phyloP scores from a whole-genome alignment of 1,140 invertebrate species.

The Charaxes varanes region DNA sequence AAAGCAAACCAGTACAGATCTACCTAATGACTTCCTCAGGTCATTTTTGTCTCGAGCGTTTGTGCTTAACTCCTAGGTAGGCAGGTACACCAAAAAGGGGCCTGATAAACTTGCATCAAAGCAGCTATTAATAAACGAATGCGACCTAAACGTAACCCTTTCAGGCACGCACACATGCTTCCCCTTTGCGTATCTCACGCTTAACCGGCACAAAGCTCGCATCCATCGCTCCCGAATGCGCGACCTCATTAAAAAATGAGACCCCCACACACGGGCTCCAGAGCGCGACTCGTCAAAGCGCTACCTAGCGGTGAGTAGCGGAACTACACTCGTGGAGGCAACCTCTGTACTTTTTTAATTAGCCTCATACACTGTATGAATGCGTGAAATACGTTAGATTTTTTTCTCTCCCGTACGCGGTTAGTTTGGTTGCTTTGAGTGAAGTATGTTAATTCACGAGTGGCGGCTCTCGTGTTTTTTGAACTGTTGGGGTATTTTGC shows the following conservation, averaged over 20 bases:
- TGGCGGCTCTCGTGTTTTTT: constrained; percentile 54
- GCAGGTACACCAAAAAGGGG: constrained; percentile 15
- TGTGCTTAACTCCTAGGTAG: not conserved
- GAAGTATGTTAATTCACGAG: constrained; percentile 69
- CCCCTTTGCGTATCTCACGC: constrained; percentile 35
- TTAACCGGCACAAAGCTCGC: constrained; percentile 48
- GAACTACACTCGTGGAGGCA: constrained; percentile 65
- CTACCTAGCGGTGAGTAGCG: constrained; percentile 63
- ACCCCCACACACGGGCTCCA: constrained; percentile 46
- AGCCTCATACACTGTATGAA: constrained; percentile 65
- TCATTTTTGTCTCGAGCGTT: not conserved
- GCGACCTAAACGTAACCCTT: constrained; percentile 50
- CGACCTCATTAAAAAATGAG: constrained; percentile 72
- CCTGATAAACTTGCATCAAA: constrained; percentile 17
- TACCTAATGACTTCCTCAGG: too few species aligned
- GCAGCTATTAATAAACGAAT: constrained; percentile 53
- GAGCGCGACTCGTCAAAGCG: constrained; percentile 61
- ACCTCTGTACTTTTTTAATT: constrained; percentile 72
- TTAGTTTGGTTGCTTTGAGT: constrained; percentile 69
- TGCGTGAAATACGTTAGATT: constrained; percentile 66
- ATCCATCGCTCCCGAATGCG: constrained; percentile 48
- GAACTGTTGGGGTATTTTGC: constrained; percentile 46
- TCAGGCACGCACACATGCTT: constrained; percentile 46
- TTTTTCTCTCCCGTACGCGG: constrained; percentile 55
- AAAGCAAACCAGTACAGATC: too few species aligned